Conservation (phyloP, 1,140 invertebrate species). For the Pachypsylla venusta region DNA sequence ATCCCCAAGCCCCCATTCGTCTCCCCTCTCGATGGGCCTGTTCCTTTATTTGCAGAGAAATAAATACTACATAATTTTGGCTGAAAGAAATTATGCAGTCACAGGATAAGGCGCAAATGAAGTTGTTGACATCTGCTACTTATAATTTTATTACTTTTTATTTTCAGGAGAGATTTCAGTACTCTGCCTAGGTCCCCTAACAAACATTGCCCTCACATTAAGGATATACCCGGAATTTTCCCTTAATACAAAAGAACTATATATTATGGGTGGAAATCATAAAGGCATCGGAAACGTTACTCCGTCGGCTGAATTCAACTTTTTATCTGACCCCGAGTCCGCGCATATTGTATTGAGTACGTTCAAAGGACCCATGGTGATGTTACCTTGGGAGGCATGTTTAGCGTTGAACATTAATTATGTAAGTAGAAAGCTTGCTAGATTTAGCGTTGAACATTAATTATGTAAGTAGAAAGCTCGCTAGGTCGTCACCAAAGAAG, state of each 20-base stretch:
- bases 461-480: slow-evolving; percentile 31
- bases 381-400: slow-evolving; percentile 50
- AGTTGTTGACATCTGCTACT: not conserved
- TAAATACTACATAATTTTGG: too few relatives aligned
- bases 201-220: slow-evolving; percentile 57
- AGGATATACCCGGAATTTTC: slow-evolving; percentile 47
- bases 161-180: slow-evolving; percentile 28
- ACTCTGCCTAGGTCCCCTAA: slow-evolving; percentile 53
- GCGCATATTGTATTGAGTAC: slow-evolving; percentile 48
- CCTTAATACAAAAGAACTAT: slow-evolving; percentile 42
- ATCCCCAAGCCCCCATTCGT: too few relatives aligned
- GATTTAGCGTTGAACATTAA: slow-evolving; percentile 32
- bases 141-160: slow-evolving; percentile 13
- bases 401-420: slow-evolving; percentile 32
- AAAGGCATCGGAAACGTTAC: slow-evolving; percentile 51
- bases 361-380: slow-evolving; percentile 37
- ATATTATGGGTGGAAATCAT: slow-evolving; percentile 63
- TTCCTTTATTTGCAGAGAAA: too few relatives aligned
- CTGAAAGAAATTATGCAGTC: too few relatives aligned
- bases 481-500: slow-evolving; percentile 22
- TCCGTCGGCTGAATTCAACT: slow-evolving; percentile 61
- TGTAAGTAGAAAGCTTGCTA: slow-evolving; percentile 31
- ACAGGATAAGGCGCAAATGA: not conserved
- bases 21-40: too few relatives aligned
- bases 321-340: slow-evolving; percentile 59